Percentiles rank a stretch among this genome's conserved stretches.
phyloP scores from a whole-genome alignment of 2,888 invertebrate species.

The Acronicta alni region DNA sequence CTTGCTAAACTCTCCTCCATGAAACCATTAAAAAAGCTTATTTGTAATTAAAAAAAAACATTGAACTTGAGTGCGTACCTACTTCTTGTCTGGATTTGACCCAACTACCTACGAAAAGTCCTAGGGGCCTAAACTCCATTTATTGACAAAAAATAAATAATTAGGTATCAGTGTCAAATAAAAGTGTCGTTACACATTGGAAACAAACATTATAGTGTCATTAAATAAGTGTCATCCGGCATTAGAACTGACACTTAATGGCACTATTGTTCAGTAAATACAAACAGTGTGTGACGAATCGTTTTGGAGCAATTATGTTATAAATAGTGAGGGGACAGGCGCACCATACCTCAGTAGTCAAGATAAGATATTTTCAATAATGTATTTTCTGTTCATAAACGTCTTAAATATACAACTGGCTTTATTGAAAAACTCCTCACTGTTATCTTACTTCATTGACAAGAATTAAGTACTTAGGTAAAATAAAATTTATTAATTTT shows the following conservation, averaged over 20 bases:
- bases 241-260: conserved; percentile 42
- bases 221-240: conserved; percentile 46
- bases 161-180: too few relatives aligned
- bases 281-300: conserved; percentile 43
- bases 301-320: conserved; percentile 37
- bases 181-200: conserved; percentile 17
- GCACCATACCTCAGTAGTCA: not conserved
- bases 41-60: too few relatives aligned
- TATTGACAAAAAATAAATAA: not conserved
- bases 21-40: too few relatives aligned
- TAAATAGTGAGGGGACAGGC: conserved; percentile 18
- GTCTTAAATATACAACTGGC: not conserved
- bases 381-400: too few relatives aligned
- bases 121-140: too few relatives aligned
- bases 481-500: too few relatives aligned
- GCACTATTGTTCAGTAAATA: conserved; percentile 47
- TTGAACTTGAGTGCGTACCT: too few relatives aligned
- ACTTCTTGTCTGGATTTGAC: too few relatives aligned
- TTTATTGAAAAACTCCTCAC: not conserved
- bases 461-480: too few relatives aligned
- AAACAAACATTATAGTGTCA: conserved; percentile 12
- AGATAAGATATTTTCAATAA: conserved; percentile 17
- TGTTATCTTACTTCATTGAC: too few relatives aligned
- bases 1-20: too few relatives aligned
- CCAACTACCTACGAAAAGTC: too few relatives aligned